These are phyloP conservation scores for Pluvialis apricaria DNA, from an alignment of 2,113 vertebrate genomes.

Conservation along the genomic window DNA sequence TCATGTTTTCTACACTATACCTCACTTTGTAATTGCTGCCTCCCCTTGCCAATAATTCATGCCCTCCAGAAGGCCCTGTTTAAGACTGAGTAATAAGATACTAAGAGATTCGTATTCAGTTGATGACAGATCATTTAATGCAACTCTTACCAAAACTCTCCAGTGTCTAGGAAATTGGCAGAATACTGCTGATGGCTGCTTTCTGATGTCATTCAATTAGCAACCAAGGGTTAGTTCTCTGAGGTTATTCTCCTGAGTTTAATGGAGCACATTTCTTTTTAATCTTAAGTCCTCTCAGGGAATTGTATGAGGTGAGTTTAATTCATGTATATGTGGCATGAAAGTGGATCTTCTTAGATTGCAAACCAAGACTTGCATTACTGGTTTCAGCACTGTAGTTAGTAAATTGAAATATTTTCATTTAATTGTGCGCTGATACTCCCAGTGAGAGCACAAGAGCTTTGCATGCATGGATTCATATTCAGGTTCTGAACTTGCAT, in stretches of 20 bases:
- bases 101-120: constrained; percentile 22
- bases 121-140: constrained; percentile 26
- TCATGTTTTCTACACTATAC: constrained; percentile 7
- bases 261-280: background rate
- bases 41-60: constrained; percentile 23
- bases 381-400: background rate
- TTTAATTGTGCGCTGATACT: background rate
- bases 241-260: background rate
- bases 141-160: background rate
- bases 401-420: background rate
- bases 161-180: background rate
- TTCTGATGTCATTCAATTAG: constrained; percentile 34
- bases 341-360: background rate
- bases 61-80: constrained; percentile 31
- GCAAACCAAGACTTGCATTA: background rate
- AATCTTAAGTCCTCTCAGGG: background rate
- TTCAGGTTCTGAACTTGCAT: background rate
- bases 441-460: background rate
- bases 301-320: background rate
- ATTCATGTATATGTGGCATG: background rate
- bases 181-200: background rate
- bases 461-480: background rate
- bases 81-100: constrained; percentile 40
- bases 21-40: constrained; percentile 30
- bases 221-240: background rate